Percentiles rank a stretch among this genome's conserved stretches.
Evolutionary conservation across 2,888 invertebrate species (phyloP).

Genomic region (Pheosia tremula): DNA sequence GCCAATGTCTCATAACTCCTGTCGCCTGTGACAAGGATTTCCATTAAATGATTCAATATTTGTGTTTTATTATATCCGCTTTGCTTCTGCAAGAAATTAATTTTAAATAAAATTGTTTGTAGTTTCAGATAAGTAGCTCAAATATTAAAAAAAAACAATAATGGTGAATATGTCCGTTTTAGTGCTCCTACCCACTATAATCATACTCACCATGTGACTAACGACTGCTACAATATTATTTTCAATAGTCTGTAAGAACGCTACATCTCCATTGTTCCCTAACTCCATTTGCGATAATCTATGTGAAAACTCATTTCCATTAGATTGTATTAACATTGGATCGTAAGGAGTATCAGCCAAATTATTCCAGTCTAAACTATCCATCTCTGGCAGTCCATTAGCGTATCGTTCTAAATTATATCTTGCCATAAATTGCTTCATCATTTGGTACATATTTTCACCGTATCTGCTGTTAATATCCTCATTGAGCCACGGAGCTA

Average conservation of each 20-base stretch:
- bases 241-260: constrained; percentile 64
- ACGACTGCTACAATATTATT: constrained; percentile 58
- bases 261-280: constrained; percentile 57
- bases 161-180: too few species aligned
- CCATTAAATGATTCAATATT: constrained; percentile 71
- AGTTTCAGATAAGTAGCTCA: neutral
- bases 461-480: constrained; percentile 82
- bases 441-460: constrained; percentile 85
- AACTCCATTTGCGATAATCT: constrained; percentile 74
- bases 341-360: constrained; percentile 81
- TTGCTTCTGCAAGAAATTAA: constrained; percentile 61
- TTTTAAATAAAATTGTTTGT: constrained; percentile 28
- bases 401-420: constrained; percentile 89
- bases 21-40: constrained; percentile 64
- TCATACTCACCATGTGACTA: constrained; percentile 61
- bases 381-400: constrained; percentile 85
- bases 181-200: too few species aligned
- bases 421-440: constrained; percentile 88
- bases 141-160: too few species aligned
- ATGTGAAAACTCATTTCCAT: constrained; percentile 86
- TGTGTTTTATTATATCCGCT: constrained; percentile 68
- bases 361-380: constrained; percentile 79
- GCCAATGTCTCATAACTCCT: constrained; percentile 69
- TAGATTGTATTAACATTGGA: constrained; percentile 85
- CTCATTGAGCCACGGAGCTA: constrained; percentile 82